Evolutionary conservation across 2,888 invertebrate species (phyloP).

Genomic region (Diplolepis rosae): DNA sequence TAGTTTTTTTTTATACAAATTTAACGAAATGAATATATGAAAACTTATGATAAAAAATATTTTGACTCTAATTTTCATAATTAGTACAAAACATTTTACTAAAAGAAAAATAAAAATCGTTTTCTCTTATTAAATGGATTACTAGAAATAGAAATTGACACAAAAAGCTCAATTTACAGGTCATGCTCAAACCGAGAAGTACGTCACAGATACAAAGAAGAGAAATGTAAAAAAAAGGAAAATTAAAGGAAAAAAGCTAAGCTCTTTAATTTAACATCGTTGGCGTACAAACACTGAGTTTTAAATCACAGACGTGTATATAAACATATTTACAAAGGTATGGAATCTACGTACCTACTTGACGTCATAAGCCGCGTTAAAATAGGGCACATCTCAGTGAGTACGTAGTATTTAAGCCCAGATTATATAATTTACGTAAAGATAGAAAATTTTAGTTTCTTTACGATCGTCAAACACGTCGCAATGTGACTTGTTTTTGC

Average conservation of each 20-base stretch:
- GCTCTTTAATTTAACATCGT: conserved; percentile 4
- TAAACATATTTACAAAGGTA: conserved; percentile 55
- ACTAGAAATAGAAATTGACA: neutral
- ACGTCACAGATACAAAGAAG: neutral
- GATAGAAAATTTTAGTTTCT: neutral
- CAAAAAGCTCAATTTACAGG: neutral
- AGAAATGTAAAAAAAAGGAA: conserved; percentile 5
- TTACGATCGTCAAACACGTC: conserved; percentile 1
- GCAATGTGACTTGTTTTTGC: conserved; percentile 22
- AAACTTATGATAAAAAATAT: no score
- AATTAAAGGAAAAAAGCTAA: neutral
- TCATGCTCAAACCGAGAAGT: neutral
- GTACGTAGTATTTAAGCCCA: conserved; percentile 66
- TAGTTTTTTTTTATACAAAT: no score
- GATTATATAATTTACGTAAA: conserved; percentile 42
- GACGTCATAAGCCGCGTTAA: conserved; percentile 74
- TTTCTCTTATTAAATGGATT: neutral
- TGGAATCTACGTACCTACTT: conserved; percentile 72
- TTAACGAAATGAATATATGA: no score
- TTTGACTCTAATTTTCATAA: no score
- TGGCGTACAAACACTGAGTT: conserved; percentile 21
- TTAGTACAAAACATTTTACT: no score
- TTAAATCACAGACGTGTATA: conserved; percentile 36
- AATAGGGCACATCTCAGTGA: conserved; percentile 72
- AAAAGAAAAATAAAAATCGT: neutral